Conservation (phyloP, 2,888 invertebrate genomes). For the Cremastobaeus sp. region DNA sequence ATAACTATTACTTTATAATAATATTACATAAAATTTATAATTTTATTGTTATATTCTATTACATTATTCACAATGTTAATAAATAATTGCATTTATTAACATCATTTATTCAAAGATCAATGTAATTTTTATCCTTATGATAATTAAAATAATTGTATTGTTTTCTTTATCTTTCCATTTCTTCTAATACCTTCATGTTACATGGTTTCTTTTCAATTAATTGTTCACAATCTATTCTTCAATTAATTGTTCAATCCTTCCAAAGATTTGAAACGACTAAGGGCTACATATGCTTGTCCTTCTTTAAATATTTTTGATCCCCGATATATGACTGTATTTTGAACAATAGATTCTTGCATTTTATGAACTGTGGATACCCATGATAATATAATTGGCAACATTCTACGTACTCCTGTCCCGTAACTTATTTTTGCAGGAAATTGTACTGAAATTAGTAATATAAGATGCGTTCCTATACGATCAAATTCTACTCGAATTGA, state of each 20-base stretch:
- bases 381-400: slow-evolving; percentile 1
- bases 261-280: not conserved
- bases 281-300: slow-evolving; percentile 1
- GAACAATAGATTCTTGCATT: not conserved
- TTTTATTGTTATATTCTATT: no score
- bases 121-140: no score
- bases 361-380: slow-evolving; percentile 6
- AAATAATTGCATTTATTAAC: no score
- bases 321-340: slow-evolving; percentile 1
- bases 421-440: slow-evolving; percentile 5
- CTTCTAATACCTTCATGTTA: not conserved
- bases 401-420: slow-evolving; percentile 1
- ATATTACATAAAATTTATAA: no score
- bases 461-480: not conserved
- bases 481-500: not conserved
- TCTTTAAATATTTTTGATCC: slow-evolving; percentile 1
- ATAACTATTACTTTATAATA: no score
- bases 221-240: not conserved
- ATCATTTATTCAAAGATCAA: no score
- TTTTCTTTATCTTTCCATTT: no score
- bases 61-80: no score
- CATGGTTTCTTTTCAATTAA: not conserved
- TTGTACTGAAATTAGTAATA: slow-evolving; percentile 1
- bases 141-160: no score
- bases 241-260: not conserved